Percentiles rank a stretch among this genome's conserved stretches.
Conservation (phyloP, 2,888 invertebrate genomes). For the Athalia cordata region DNA sequence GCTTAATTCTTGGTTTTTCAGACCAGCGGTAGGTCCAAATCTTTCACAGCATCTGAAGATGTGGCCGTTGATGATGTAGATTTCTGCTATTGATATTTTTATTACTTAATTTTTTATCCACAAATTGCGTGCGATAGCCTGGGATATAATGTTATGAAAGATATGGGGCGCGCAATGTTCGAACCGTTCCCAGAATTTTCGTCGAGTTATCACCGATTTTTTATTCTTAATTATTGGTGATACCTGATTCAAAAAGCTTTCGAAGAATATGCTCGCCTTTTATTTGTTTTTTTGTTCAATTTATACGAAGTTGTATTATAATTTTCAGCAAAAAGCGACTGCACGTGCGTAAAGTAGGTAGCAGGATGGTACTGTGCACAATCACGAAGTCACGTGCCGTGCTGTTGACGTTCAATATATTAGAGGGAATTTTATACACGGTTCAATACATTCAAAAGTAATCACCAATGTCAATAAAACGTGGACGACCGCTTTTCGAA, state of each 20-base stretch:
- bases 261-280: neutral
- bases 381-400: neutral
- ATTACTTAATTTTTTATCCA: too few species aligned
- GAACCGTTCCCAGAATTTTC: neutral
- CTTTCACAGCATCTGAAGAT: too few species aligned
- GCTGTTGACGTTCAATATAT: neutral
- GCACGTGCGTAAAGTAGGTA: neutral
- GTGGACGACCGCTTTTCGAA: slow-evolving; percentile 1
- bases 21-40: too few species aligned
- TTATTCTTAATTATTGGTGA: neutral
- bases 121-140: too few species aligned
- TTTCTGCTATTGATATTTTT: too few species aligned
- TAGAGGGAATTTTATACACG: neutral
- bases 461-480: slow-evolving; percentile 32
- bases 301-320: too few species aligned
- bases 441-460: slow-evolving; percentile 28
- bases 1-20: too few species aligned
- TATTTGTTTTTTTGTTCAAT: too few species aligned
- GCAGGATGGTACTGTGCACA: neutral
- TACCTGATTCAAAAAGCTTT: neutral
- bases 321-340: too few species aligned
- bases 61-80: too few species aligned
- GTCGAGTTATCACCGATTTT: neutral
- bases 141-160: too few species aligned
- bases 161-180: neutral